Evolutionary conservation across 2,113 vertebrate genomes (phyloP).

Genomic region (Sinosuthora webbiana): DNA sequence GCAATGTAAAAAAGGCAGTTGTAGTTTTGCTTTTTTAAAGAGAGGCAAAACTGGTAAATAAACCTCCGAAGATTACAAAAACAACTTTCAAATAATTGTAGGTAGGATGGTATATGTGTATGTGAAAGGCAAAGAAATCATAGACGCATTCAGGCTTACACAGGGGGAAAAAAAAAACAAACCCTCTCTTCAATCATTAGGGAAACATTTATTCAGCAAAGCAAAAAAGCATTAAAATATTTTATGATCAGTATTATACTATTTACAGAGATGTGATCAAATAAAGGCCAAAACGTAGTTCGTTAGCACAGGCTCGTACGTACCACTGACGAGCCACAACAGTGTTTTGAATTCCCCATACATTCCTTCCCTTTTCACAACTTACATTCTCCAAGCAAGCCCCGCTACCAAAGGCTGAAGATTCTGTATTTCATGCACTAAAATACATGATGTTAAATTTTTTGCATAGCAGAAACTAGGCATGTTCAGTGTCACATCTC

Average conservation of each 20-base stretch:
- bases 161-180: background rate
- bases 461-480: conserved; percentile 3
- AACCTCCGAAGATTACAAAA: conserved; percentile 14
- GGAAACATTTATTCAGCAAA: conserved; percentile 44
- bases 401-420: background rate
- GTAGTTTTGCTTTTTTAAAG: conserved; percentile 3
- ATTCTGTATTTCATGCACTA: conserved; percentile 13
- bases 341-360: background rate
- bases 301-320: background rate
- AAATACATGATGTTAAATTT: background rate
- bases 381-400: conserved; percentile 38
- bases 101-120: background rate
- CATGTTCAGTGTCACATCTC: conserved; percentile 32
- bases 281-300: conserved; percentile 36
- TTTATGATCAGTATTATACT: background rate
- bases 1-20: background rate
- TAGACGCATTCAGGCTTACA: background rate
- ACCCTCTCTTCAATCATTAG: background rate
- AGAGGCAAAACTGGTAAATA: conserved; percentile 38
- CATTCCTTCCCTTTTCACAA: conserved; percentile 25
- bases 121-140: conserved; percentile 26
- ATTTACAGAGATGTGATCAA: conserved; percentile 26
- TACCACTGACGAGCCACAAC: background rate
- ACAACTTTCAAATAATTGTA: conserved; percentile 39
- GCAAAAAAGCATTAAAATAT: conserved; percentile 40